Evolutionary conservation across 2,888 invertebrate genomes (phyloP).

Genomic region (Esperia sulphurella): DNA sequence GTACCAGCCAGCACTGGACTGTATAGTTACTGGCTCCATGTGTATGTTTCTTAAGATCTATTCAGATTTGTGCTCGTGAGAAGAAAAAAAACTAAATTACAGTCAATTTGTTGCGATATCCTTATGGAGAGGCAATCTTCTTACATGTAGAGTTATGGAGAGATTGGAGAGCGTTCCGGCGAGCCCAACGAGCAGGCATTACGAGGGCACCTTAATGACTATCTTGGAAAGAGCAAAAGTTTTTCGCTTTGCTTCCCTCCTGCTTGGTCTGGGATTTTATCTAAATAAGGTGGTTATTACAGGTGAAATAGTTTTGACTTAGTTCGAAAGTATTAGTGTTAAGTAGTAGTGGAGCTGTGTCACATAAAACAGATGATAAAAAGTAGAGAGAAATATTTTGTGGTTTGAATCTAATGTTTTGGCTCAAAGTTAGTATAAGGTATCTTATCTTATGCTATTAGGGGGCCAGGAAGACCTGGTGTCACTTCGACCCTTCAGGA

Average conservation of each 20-base stretch:
- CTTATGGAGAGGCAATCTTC: constrained; percentile 67
- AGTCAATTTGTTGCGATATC: constrained; percentile 72
- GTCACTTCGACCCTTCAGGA: too few species aligned
- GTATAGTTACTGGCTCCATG: too few species aligned
- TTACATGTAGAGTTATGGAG: constrained; percentile 51
- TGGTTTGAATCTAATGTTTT: too few species aligned
- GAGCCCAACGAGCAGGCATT: constrained; percentile 35
- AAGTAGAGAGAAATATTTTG: too few species aligned
- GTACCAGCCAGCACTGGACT: too few species aligned
- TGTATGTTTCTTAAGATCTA: constrained; percentile 1
- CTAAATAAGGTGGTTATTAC: constrained; percentile 58
- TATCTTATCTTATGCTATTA: too few species aligned
- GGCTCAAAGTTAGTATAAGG: too few species aligned
- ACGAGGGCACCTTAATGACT: constrained; percentile 51
- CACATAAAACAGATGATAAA: too few species aligned
- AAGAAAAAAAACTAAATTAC: constrained; percentile 74
- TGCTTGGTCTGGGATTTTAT: constrained; percentile 42
- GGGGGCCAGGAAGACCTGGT: too few species aligned
- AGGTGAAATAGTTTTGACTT: constrained; percentile 20
- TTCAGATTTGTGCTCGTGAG: constrained; percentile 64
- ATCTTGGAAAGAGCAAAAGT: constrained; percentile 57
- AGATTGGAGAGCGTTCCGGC: constrained; percentile 30
- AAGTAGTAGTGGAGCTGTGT: too few species aligned
- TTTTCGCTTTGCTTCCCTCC: constrained; percentile 46
- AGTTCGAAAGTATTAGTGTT: too few species aligned